Evolutionary conservation across 1,140 invertebrate genomes (phyloP).

Genomic region (Paracyclopina nana): DNA sequence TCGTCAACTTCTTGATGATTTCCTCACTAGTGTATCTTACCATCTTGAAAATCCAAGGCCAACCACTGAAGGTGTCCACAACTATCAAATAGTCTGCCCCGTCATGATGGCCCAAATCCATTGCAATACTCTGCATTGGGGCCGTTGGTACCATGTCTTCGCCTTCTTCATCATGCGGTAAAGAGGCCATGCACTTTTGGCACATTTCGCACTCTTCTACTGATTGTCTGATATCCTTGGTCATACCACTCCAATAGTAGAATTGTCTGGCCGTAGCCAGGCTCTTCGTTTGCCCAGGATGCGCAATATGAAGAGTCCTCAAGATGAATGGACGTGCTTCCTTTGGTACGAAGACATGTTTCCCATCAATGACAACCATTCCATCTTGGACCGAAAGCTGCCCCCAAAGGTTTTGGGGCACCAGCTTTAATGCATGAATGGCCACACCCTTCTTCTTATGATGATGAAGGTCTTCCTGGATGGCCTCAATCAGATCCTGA

Average conservation of each 20-base stretch:
- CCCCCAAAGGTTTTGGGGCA: not conserved
- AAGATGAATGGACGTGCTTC: not conserved
- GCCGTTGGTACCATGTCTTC: not conserved
- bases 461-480: not conserved
- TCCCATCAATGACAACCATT: not conserved
- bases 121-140: not conserved
- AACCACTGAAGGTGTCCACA: not conserved
- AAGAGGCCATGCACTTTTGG: not conserved
- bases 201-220: not conserved
- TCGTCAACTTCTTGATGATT: not conserved
- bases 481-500: not conserved
- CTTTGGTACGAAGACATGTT: not conserved
- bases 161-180: not conserved
- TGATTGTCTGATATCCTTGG: not conserved
- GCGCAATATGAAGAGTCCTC: too few relatives aligned
- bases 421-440: not conserved
- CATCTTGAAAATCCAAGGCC: not conserved
- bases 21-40: not conserved
- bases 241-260: not conserved
- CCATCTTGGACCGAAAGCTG: not conserved
- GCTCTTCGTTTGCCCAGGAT: not conserved
- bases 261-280: not conserved
- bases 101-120: not conserved
- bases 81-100: not conserved
- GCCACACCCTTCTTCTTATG: not conserved